Evolutionary conservation across 2,113 vertebrate species (phyloP).

Genomic region (Todiramphus chloris): DNA sequence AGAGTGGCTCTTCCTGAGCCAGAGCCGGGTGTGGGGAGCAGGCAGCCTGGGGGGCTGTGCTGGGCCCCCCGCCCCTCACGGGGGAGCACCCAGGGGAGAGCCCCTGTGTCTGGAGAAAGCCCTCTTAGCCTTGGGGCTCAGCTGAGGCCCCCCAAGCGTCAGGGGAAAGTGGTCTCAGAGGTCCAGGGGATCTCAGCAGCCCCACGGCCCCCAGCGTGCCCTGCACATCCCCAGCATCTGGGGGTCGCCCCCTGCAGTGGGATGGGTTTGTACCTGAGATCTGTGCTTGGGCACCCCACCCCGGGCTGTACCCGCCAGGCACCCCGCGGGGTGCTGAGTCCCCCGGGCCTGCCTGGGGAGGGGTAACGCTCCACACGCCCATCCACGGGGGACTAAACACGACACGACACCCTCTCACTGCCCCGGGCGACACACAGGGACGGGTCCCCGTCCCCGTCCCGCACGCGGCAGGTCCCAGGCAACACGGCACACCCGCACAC

Average conservation of each 20-base stretch:
- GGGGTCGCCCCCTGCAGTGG: not conserved
- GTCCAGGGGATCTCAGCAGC: not conserved
- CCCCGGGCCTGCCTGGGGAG: not conserved
- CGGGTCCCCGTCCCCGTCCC: not conserved
- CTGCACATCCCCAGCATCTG: not conserved
- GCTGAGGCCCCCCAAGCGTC: no score
- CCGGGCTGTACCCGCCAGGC: not conserved
- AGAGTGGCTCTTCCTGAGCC: not conserved
- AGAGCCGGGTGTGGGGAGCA: not conserved
- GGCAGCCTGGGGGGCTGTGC: not conserved
- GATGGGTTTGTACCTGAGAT: no score
- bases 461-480: not conserved
- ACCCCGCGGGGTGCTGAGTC: not conserved
- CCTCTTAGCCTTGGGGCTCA: not conserved
- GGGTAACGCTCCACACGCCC: not conserved
- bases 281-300: no score
- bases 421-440: not conserved
- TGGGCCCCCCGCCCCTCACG: not conserved
- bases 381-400: not conserved
- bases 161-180: not conserved
- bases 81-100: not conserved
- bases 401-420: not conserved
- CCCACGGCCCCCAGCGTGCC: not conserved
- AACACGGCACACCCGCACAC: not conserved
- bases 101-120: not conserved